These are phyloP conservation scores for Copidosoma floridanum DNA, from an alignment of 1,140 invertebrate species.

Conservation along the genomic window DNA sequence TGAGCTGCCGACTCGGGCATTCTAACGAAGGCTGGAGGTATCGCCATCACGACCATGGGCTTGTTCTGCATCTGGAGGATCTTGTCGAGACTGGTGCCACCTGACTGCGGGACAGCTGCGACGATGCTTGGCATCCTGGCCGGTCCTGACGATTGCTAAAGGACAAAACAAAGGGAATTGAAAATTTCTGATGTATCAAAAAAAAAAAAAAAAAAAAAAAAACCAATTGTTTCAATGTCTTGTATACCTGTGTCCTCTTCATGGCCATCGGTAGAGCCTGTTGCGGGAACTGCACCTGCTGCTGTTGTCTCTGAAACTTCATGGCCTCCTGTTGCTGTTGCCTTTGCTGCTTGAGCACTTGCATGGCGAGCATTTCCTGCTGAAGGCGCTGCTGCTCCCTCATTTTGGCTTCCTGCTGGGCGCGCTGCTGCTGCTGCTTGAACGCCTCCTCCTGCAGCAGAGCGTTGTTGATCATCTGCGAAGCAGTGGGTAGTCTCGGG, in stretches of 20 bases:
- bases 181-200: too few species aligned
- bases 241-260: constrained; percentile 46
- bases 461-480: too few species aligned
- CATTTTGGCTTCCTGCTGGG: constrained; percentile 45
- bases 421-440: constrained; percentile 47
- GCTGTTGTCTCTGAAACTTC: constrained; percentile 45
- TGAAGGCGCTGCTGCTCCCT: constrained; percentile 43
- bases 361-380: constrained; percentile 42
- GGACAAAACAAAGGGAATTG: too few species aligned
- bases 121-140: constrained; percentile 32
- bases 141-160: neutral
- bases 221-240: too few species aligned
- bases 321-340: constrained; percentile 51
- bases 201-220: too few species aligned
- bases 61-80: neutral
- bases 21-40: constrained; percentile 46
- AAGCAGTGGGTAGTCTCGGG: constrained; percentile 39
- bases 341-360: constrained; percentile 54
- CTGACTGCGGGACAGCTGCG: constrained; percentile 32
- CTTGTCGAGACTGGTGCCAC: constrained; percentile 31
- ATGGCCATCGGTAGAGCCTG: constrained; percentile 39
- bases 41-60: constrained; percentile 20
- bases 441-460: constrained; percentile 45
- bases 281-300: constrained; percentile 34
- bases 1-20: constrained; percentile 49